Conservation (phyloP, 2,888 invertebrate species). For the Anaspis maculata region DNA sequence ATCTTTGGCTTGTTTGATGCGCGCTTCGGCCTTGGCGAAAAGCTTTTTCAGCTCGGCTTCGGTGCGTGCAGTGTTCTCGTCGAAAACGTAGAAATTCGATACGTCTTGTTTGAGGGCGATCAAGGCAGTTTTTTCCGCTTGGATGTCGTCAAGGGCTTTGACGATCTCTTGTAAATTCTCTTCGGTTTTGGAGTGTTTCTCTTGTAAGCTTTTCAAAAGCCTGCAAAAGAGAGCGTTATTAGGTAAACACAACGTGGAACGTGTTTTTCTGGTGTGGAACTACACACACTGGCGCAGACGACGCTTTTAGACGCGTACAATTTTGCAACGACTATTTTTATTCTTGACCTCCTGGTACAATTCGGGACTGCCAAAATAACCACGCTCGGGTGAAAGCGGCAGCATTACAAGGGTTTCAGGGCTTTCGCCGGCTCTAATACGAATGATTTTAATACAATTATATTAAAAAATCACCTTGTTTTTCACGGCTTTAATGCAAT, state of each 20-base stretch:
- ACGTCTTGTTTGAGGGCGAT: constrained; percentile 59
- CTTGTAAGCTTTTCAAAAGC: constrained; percentile 71
- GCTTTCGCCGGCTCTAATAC: too few species aligned
- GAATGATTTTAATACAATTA: too few species aligned
- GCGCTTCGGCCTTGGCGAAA: constrained; percentile 49
- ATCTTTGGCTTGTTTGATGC: constrained; percentile 49
- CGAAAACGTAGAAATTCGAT: constrained; percentile 68
- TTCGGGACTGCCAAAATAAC: constrained; percentile 26
- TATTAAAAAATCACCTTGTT: too few species aligned
- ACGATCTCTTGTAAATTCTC: constrained; percentile 71
- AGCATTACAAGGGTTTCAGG: not conserved
- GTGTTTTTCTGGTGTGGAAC: constrained; percentile 18
- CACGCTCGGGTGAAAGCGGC: constrained; percentile 1
- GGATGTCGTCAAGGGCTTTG: constrained; percentile 60
- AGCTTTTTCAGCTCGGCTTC: constrained; percentile 54
- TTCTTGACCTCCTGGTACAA: constrained; percentile 22
- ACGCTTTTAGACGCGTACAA: constrained; percentile 6
- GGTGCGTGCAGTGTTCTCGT: constrained; percentile 57
- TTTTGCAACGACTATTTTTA: constrained; percentile 26
- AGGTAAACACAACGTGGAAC: constrained; percentile 6
- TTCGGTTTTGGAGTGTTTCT: constrained; percentile 65
- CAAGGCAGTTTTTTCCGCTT: constrained; percentile 59
- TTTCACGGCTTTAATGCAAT: too few species aligned
- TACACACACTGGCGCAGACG: too few species aligned
- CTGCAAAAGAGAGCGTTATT: constrained; percentile 41